Conservation (phyloP, 2,113 vertebrate species). For the Pseudorhombus dupliciocellatus region DNA sequence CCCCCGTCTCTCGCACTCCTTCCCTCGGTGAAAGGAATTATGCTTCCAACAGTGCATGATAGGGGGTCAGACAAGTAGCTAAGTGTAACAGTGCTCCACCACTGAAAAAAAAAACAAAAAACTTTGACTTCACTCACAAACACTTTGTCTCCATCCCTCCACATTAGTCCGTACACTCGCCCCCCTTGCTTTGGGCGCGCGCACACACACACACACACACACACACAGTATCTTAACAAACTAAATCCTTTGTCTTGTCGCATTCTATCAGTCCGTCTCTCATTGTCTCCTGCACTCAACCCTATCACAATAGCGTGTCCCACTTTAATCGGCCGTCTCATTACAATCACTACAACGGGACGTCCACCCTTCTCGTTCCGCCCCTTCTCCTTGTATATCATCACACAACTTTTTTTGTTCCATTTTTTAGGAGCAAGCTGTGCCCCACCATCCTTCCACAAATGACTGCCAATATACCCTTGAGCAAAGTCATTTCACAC, state of each 20-base stretch:
- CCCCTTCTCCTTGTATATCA: conserved; percentile 27
- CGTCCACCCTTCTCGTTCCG: conserved; percentile 3
- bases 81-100: conserved; percentile 9
- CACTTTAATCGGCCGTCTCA: conserved; percentile 35
- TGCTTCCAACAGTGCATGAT: conserved; percentile 8
- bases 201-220: conserved; percentile 4
- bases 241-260: background rate
- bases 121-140: conserved; percentile 3
- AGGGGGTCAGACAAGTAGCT: conserved; percentile 11
- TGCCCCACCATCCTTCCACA: conserved; percentile 25
- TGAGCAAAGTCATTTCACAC: conserved; percentile 53
- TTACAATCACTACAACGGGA: conserved; percentile 9
- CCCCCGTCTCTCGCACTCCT: background rate
- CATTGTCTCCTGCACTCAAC: background rate
- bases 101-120: conserved; percentile 25
- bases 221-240: conserved; percentile 15
- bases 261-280: conserved; percentile 17
- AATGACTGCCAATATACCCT: conserved; percentile 54
- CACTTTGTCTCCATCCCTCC: background rate
- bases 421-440: conserved; percentile 59
- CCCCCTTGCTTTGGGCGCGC: background rate
- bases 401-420: conserved; percentile 31
- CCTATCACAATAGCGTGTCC: conserved; percentile 18
- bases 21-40: conserved; percentile 13
- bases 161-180: background rate